phyloP scores from a whole-genome alignment of 2,888 invertebrate species.

The Plusia festucae region DNA sequence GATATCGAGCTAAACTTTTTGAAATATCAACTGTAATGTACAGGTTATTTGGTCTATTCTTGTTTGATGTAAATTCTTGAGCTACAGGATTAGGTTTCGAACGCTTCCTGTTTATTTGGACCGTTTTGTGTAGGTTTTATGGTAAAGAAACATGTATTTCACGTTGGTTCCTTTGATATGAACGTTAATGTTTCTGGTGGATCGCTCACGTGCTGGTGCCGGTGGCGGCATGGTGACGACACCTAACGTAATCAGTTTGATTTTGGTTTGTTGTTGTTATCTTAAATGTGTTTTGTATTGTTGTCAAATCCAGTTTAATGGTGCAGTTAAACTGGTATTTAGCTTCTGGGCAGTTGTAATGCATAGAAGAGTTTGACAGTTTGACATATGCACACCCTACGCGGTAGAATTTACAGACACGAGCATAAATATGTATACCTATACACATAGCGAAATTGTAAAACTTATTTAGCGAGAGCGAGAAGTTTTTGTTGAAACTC shows the following conservation, averaged over 20 bases:
- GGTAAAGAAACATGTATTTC: constrained; percentile 50
- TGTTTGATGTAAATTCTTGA: constrained; percentile 17
- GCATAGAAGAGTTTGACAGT: no score
- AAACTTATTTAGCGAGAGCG: no score
- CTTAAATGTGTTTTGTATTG: not conserved
- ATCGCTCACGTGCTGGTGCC: not conserved
- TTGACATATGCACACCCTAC: no score
- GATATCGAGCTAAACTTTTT: constrained; percentile 11
- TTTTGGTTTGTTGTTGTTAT: not conserved
- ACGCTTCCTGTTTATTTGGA: constrained; percentile 56
- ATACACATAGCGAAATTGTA: no score
- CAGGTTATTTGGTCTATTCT: constrained; percentile 32
- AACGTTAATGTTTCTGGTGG: constrained; percentile 40
- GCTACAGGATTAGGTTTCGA: constrained; percentile 51
- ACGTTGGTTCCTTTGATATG: constrained; percentile 55
- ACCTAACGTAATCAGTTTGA: not conserved
- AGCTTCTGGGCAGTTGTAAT: no score
- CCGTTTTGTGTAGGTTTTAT: constrained; percentile 49
- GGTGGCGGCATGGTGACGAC: not conserved
- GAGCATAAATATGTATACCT: no score
- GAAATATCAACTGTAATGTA: constrained; percentile 35
- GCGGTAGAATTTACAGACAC: no score
- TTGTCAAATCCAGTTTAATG: not conserved
- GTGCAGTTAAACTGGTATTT: no score
- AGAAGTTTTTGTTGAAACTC: no score